A percentile compares a stretch with the other conserved stretches of the same genome.
phyloP scores from a whole-genome alignment of 2,797 vertebrate genomes.

The Cheracebus regulus region DNA sequence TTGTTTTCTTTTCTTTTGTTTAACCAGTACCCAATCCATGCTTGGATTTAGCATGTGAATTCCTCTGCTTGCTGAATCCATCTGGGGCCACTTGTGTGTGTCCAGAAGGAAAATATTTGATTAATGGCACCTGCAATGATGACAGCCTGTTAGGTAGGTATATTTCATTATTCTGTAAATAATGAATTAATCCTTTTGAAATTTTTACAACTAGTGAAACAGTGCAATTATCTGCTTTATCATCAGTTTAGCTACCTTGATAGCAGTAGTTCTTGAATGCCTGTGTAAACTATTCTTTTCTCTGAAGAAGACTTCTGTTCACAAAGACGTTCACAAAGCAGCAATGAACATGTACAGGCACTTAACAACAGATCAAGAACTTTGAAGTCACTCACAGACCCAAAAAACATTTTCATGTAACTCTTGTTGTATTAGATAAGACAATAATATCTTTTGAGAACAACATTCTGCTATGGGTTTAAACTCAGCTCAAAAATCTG shows the following conservation, averaged over 20 bases:
- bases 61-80: slow-evolving; percentile 97
- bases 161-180: slow-evolving; percentile 16
- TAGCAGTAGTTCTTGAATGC: background rate
- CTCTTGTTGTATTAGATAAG: background rate
- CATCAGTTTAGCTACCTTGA: background rate
- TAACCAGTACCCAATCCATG: slow-evolving; percentile 94
- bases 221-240: background rate
- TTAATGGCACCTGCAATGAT: slow-evolving; percentile 95
- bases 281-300: background rate
- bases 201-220: background rate
- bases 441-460: background rate
- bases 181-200: background rate
- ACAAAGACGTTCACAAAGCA: background rate
- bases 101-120: slow-evolving; percentile 94
- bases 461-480: background rate
- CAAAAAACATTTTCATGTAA: background rate
- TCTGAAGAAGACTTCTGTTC: background rate
- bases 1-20: slow-evolving; percentile 54
- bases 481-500: background rate
- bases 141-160: slow-evolving; percentile 90
- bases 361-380: background rate
- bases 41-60: slow-evolving; percentile 92
- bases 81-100: slow-evolving; percentile 94
- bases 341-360: background rate
- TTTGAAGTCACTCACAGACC: background rate